Evolutionary conservation across 2,113 vertebrate genomes (phyloP).

Genomic region (Nanger granti): DNA sequence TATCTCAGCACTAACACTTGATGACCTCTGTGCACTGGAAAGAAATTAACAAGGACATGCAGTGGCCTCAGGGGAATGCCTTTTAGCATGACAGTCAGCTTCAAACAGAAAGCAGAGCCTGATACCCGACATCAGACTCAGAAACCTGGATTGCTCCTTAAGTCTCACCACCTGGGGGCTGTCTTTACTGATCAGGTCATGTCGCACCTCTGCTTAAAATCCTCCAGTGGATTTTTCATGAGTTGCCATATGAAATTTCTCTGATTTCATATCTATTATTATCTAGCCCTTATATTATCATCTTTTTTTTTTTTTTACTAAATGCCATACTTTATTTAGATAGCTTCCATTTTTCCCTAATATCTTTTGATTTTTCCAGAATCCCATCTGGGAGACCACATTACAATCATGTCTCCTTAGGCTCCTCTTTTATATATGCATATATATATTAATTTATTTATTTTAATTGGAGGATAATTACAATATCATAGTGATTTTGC

Average conservation of each 20-base stretch:
- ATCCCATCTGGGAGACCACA: not conserved
- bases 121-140: not conserved
- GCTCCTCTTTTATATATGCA: not conserved
- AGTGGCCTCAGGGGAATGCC: accelerated
- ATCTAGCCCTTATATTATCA: not conserved
- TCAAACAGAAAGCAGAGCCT: not conserved
- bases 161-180: not conserved
- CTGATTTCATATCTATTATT: not conserved
- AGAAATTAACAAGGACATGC: accelerated
- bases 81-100: not conserved
- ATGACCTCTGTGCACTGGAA: not conserved
- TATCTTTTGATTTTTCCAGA: not conserved
- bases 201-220: not conserved
- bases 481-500: not conserved
- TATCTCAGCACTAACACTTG: not conserved
- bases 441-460: not conserved
- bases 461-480: not conserved
- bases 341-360: not conserved
- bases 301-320: not conserved
- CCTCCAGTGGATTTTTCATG: not conserved
- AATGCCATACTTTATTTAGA: not conserved
- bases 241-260: not conserved
- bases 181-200: not conserved
- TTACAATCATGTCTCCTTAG: not conserved
- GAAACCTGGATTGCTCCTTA: not conserved